Conservation (phyloP, 2,113 vertebrate species). For the Pedionomus torquatus region DNA sequence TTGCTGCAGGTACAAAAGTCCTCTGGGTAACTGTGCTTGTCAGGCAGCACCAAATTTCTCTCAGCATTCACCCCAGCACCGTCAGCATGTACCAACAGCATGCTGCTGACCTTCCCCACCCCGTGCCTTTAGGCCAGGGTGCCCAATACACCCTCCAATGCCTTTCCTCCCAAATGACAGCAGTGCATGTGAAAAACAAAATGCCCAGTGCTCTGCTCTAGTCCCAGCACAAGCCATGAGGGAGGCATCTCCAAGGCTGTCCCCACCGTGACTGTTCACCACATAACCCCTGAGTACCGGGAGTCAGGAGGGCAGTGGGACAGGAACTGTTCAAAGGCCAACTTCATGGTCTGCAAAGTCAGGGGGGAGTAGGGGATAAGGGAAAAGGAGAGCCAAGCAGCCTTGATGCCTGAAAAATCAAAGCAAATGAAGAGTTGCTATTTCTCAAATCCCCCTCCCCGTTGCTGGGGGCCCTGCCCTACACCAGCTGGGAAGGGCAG, state of each 20-base stretch:
- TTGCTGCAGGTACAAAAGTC: not conserved
- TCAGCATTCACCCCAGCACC: not conserved
- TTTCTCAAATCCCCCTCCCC: not conserved
- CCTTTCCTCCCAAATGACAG: not conserved
- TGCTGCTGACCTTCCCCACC: not conserved
- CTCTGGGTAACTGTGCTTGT: not conserved
- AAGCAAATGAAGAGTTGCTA: not conserved
- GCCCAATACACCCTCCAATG: no score
- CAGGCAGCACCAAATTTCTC: not conserved
- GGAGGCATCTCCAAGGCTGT: not conserved
- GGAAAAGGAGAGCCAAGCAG: not conserved
- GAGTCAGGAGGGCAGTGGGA: not conserved
- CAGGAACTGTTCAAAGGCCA: not conserved
- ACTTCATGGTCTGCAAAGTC: not conserved
- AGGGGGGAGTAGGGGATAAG: accelerated
- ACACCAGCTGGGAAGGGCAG: not conserved
- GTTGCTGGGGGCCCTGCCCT: not conserved
- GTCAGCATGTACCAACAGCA: not conserved
- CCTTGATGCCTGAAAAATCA: not conserved
- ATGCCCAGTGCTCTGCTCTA: not conserved
- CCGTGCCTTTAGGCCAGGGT: not conserved
- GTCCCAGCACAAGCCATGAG: not conserved
- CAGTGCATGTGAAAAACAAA: not conserved
- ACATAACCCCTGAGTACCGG: accelerated
- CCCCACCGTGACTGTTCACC: not conserved